Evolutionary conservation across 2,797 vertebrate species (phyloP).

Genomic region (Echiichthys vipera): DNA sequence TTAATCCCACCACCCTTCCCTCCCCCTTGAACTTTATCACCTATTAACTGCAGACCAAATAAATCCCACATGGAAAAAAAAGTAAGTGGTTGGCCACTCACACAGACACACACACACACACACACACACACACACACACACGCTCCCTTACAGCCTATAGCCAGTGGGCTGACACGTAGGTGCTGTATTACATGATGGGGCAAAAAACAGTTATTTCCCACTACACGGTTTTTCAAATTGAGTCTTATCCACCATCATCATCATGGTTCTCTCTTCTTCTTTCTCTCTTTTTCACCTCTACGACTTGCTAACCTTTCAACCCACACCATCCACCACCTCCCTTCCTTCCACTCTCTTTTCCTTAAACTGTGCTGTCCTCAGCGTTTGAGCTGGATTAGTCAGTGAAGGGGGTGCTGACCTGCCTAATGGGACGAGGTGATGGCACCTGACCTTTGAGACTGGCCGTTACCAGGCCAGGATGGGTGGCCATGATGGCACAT

Average conservation of each 20-base stretch:
- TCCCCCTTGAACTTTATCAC: slow-evolving; percentile 84
- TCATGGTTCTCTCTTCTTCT: slow-evolving; percentile 42
- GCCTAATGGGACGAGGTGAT: slow-evolving; percentile 68
- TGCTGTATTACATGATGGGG: slow-evolving; percentile 82
- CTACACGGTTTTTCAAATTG: slow-evolving; percentile 82
- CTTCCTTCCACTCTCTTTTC: slow-evolving; percentile 37
- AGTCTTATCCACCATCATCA: slow-evolving; percentile 78
- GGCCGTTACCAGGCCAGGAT: slow-evolving; percentile 51
- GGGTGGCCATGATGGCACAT: slow-evolving; percentile 19
- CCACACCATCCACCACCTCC: slow-evolving; percentile 32
- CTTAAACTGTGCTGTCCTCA: slow-evolving; percentile 79
- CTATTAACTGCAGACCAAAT: slow-evolving; percentile 86
- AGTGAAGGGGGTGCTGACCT: slow-evolving; percentile 54
- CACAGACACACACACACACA: slow-evolving; percentile 8
- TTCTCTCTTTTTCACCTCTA: slow-evolving; percentile 28
- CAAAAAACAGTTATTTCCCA: slow-evolving; percentile 84
- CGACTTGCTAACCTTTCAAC: slow-evolving; percentile 35
- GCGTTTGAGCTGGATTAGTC: slow-evolving; percentile 71
- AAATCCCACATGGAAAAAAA: slow-evolving; percentile 76
- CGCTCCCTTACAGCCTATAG: slow-evolving; percentile 41
- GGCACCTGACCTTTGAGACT: slow-evolving; percentile 52
- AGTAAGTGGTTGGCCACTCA: slow-evolving; percentile 26
- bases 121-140: slow-evolving; percentile 30
- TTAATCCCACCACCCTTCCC: slow-evolving; percentile 79
- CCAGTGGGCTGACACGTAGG: slow-evolving; percentile 59